Base-by-base conservation (phyloP, 2,888 invertebrate species). In the Ennomos erosarius region DNA sequence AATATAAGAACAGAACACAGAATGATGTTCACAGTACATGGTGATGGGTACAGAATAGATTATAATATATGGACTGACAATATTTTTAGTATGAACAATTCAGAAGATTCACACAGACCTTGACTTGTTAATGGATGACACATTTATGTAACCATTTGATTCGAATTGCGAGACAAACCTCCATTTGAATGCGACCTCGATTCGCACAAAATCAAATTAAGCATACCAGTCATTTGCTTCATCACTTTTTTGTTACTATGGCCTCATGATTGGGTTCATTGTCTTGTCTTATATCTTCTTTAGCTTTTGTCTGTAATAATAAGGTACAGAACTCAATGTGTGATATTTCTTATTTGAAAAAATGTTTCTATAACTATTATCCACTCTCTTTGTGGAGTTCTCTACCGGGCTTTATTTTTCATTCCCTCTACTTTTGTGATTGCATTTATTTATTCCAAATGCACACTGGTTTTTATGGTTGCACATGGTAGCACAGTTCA, bases 211-310 rank as follows among this genome's bases (percentile, higher is more conserved):
- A 61, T 44, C 59, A 47, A 51, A 64, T 59, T 56, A 50, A 55
- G 52, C 62, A 45, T 48, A 33, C 11, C 11, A 53, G 35, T 48
- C 34, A 39, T 52, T 58, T 53, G 44, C 58, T 53, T 53, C 43
- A 44, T 53, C 33, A 53, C 9, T 56, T 49, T 51, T 43, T 53
- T 75, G 75, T 71, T 73, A 58, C 57, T 58, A 59, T 64, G 68
- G 64, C 73, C 74, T 79, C 66, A 71, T 65, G 60, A 47, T 33
- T 46, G 64, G 70, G 69, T 75, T 77, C 73, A 72, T 75, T 77
- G 73, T 71, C 70, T 75, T 77, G 73, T 71, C 70, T 75, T 60
- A 59, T 60, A 68, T 67, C 57, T 68, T 67, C 62, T 70, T 69
- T 70, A 66, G 67, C 69, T 10, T 46, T 35, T 46, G 46, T 46